phyloP scores from a whole-genome alignment of 2,888 invertebrate genomes.

The Xestobium rufovillosum region DNA sequence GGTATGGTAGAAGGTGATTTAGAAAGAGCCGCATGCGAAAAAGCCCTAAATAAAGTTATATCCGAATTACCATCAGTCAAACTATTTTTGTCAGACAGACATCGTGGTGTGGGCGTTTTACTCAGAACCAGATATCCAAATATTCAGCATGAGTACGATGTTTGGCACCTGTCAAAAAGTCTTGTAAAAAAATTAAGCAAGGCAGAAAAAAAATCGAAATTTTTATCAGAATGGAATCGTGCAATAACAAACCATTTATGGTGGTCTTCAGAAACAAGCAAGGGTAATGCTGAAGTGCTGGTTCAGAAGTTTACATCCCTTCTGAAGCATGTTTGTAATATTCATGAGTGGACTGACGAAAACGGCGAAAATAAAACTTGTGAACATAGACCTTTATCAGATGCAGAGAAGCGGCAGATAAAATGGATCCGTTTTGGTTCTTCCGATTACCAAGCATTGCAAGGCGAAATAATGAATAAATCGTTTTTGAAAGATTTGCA shows the following conservation, averaged over 20 bases:
- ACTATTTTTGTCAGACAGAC: constrained; percentile 21
- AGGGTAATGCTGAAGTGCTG: constrained; percentile 7
- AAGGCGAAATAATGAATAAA: too few relatives aligned
- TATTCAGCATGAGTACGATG: constrained; percentile 18
- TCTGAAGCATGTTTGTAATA: constrained; percentile 14
- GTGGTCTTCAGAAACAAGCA: constrained; percentile 14
- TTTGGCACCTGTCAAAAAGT: constrained; percentile 21
- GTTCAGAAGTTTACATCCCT: constrained; percentile 14
- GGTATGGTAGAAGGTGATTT: constrained; percentile 16
- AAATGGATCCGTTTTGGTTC: constrained; percentile 11
- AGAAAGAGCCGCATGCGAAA: constrained; percentile 18
- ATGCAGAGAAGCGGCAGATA: constrained; percentile 7
- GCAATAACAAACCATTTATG: constrained; percentile 16
- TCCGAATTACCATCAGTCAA: constrained; percentile 11
- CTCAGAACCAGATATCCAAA: constrained; percentile 14
- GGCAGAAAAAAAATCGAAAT: constrained; percentile 15
- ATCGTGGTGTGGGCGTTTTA: constrained; percentile 16
- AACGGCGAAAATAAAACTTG: constrained; percentile 11
- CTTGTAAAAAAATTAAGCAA: constrained; percentile 16
- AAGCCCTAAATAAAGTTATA: constrained; percentile 15
- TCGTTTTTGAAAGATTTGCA: too few relatives aligned
- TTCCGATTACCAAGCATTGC: too few relatives aligned
- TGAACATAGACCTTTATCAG: constrained; percentile 6
- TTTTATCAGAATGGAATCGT: constrained; percentile 18
- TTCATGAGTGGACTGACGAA: constrained; percentile 12